Evolutionary conservation across 2,888 invertebrate species (phyloP).

Genomic region (Dendrolimus houi): DNA sequence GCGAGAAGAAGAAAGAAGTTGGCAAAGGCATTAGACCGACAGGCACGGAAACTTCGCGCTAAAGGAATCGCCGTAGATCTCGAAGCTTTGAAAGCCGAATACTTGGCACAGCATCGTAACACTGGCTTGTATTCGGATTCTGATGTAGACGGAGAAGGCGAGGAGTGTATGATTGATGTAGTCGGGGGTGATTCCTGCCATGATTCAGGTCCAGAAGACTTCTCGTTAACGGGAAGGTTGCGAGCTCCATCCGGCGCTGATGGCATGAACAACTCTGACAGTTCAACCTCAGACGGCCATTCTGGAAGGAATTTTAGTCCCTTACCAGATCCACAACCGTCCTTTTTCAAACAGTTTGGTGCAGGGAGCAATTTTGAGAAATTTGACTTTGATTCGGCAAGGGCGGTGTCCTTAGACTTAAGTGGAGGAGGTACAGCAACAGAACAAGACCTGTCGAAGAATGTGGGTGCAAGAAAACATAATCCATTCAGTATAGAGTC

Average conservation of each 20-base stretch:
- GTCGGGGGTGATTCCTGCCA: constrained; percentile 89
- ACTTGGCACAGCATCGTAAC: constrained; percentile 86
- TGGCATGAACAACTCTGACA: constrained; percentile 77
- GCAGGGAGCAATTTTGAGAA: constrained; percentile 59
- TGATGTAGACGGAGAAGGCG: constrained; percentile 77
- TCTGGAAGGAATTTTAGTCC: constrained; percentile 66
- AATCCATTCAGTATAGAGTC: constrained; percentile 96
- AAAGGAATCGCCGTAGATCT: constrained; percentile 94
- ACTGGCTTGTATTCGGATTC: constrained; percentile 78
- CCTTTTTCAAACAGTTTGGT: constrained; percentile 63
- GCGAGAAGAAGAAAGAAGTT: constrained; percentile 93
- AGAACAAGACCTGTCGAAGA: constrained; percentile 69
- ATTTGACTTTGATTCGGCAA: constrained; percentile 68
- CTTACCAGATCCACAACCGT: constrained; percentile 60
- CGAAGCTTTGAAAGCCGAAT: constrained; percentile 89
- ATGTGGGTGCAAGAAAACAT: constrained; percentile 77
- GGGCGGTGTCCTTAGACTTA: constrained; percentile 69
- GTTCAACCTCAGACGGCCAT: constrained; percentile 67
- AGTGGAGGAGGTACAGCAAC: constrained; percentile 56
- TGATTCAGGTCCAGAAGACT: constrained; percentile 79
- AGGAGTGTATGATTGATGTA: constrained; percentile 88
- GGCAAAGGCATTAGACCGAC: constrained; percentile 92
- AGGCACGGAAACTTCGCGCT: constrained; percentile 93
- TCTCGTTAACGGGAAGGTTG: constrained; percentile 75
- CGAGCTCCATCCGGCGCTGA: constrained; percentile 76